These are phyloP conservation scores for Zophobas morio DNA, from an alignment of 1,140 invertebrate genomes.

Conservation along the genomic window DNA sequence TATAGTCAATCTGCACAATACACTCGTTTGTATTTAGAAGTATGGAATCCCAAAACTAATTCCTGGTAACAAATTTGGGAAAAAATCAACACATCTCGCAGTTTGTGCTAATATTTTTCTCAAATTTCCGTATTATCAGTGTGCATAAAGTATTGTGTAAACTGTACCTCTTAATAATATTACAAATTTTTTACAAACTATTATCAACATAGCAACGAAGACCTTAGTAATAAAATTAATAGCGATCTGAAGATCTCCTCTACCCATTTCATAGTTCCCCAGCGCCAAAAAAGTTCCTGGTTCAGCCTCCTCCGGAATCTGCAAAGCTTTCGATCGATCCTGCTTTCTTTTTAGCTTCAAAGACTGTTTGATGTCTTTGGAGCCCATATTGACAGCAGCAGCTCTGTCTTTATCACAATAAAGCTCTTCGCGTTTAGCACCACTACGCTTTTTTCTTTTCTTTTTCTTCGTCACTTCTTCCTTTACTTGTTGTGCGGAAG, in stretches of 20 bases:
- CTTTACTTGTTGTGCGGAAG: constrained; percentile 53
- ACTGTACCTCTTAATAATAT: no score
- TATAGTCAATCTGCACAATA: no score
- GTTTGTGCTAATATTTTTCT: no score
- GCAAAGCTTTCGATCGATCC: constrained; percentile 80
- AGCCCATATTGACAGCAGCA: constrained; percentile 88
- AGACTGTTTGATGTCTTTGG: constrained; percentile 86
- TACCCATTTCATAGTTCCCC: constrained; percentile 81
- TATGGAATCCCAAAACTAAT: no score
- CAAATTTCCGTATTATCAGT: no score
- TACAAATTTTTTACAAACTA: not conserved
- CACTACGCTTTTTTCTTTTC: constrained; percentile 70
- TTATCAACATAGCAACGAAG: constrained; percentile 8
- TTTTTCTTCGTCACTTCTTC: constrained; percentile 50
- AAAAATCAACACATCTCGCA: no score
- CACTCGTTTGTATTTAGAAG: no score
- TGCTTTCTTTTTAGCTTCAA: constrained; percentile 84
- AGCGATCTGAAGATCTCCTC: constrained; percentile 79
- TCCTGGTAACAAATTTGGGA: no score
- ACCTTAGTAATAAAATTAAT: constrained; percentile 87
- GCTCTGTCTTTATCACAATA: constrained; percentile 93
- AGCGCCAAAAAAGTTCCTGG: constrained; percentile 81
- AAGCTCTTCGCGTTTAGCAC: constrained; percentile 76
- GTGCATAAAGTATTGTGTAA: no score
- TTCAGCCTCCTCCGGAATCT: constrained; percentile 85